A percentile compares a stretch with the other conserved stretches of the same genome.
These are phyloP conservation scores for Mirounga angustirostris DNA, from an alignment of 2,113 vertebrate species.

Conservation along the genomic window DNA sequence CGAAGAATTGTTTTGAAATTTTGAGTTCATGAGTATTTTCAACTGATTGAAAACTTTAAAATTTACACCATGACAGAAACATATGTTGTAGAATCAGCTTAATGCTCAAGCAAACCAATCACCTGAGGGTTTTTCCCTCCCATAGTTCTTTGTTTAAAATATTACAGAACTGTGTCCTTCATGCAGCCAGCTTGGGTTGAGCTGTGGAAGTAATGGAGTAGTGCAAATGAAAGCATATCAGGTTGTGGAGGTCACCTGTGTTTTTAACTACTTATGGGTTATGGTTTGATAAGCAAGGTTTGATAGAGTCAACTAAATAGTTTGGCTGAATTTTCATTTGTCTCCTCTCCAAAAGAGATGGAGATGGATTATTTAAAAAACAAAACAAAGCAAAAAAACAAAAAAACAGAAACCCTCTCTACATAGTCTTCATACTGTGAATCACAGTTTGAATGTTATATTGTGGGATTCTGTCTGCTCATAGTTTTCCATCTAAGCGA, in stretches of 20 bases:
- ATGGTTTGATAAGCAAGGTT: background rate
- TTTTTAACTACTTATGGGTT: background rate
- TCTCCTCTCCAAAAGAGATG: slow-evolving; percentile 8
- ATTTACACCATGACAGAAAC: background rate
- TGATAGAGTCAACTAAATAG: background rate
- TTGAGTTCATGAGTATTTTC: background rate
- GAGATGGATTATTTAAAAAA: background rate
- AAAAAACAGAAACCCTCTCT: background rate
- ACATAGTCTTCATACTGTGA: background rate
- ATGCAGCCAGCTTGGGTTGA: background rate
- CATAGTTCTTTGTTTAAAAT: background rate
- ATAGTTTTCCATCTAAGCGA: background rate
- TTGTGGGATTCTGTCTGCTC: slow-evolving; percentile 4
- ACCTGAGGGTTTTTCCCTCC: background rate
- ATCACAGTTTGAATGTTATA: background rate
- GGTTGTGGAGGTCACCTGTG: background rate
- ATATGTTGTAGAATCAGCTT: background rate
- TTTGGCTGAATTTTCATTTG: slow-evolving; percentile 51
- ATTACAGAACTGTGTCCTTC: background rate
- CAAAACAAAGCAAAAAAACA: background rate
- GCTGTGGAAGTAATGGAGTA: background rate
- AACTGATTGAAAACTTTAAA: background rate
- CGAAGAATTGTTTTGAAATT: background rate
- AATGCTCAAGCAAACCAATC: background rate
- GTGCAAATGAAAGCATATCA: background rate